These are phyloP conservation scores for Aramus guarauna DNA, from an alignment of 2,113 vertebrate genomes.

Conservation along the genomic window DNA sequence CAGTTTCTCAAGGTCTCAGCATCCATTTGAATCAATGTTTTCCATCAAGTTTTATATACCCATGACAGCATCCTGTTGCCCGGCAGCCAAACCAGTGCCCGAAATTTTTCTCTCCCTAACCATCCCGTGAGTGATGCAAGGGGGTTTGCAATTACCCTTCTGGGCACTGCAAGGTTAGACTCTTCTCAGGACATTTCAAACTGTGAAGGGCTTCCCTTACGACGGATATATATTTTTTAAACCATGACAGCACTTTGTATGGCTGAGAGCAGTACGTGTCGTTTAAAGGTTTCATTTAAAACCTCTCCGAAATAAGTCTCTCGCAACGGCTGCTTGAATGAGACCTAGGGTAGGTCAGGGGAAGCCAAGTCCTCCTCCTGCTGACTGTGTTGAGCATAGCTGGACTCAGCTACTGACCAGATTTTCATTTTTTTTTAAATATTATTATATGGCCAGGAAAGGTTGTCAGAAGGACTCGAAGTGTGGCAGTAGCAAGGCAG, in stretches of 20 bases:
- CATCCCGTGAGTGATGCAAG: background rate
- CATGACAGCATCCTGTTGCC: background rate
- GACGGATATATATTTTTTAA: background rate
- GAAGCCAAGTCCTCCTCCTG: background rate
- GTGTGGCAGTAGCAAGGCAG: background rate
- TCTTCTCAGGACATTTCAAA: background rate
- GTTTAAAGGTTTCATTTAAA: background rate
- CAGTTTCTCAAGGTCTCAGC: constrained; percentile 4
- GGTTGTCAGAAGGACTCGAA: background rate
- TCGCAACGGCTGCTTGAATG: background rate
- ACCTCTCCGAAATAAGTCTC: background rate
- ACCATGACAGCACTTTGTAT: background rate
- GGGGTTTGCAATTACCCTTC: background rate
- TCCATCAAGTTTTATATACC: background rate
- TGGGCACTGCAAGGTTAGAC: background rate
- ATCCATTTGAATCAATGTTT: constrained; percentile 18
- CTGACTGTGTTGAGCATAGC: background rate
- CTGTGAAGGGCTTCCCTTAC: background rate
- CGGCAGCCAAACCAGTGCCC: background rate
- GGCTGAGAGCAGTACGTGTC: background rate
- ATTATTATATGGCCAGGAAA: background rate
- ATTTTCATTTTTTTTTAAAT: background rate
- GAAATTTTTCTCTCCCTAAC: background rate
- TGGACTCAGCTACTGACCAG: background rate
- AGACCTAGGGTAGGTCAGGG: background rate